phyloP scores from a whole-genome alignment of 2,888 invertebrate species.

The Mactromeris polynyma region DNA sequence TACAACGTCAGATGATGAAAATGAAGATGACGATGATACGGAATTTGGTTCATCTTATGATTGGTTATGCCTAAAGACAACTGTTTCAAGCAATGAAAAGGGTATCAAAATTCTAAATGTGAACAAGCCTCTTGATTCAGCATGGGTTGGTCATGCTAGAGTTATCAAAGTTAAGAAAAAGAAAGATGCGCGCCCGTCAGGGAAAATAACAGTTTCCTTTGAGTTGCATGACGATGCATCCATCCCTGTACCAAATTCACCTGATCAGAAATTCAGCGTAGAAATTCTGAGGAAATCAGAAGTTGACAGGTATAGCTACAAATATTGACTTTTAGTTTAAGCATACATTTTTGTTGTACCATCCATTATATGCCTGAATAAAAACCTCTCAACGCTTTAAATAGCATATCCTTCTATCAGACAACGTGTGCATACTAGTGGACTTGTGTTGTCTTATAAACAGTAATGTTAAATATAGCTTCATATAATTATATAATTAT shows the following conservation, averaged over 20 bases:
- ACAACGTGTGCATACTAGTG: no score
- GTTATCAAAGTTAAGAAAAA: constrained; percentile 38
- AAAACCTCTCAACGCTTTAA: no score
- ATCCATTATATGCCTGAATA: no score
- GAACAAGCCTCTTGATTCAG: not conserved
- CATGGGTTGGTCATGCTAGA: constrained; percentile 48
- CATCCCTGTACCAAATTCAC: not conserved
- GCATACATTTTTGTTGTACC: no score
- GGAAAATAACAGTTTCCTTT: constrained; percentile 37
- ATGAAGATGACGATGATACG: constrained; percentile 25
- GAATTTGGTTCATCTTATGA: constrained; percentile 27
- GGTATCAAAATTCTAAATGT: not conserved
- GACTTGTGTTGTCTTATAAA: no score
- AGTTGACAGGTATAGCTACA: constrained; percentile 50
- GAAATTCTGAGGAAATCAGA: constrained; percentile 56
- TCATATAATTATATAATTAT: no score
- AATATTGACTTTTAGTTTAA: not conserved
- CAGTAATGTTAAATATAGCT: no score
- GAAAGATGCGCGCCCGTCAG: not conserved
- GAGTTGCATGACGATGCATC: constrained; percentile 24
- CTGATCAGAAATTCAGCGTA: constrained; percentile 40
- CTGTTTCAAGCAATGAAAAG: not conserved
- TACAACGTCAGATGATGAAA: constrained; percentile 53
- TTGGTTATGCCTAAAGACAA: constrained; percentile 41
- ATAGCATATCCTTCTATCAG: no score